Conservation (phyloP, 2,888 invertebrate species). For the Uloborus plumipes region DNA sequence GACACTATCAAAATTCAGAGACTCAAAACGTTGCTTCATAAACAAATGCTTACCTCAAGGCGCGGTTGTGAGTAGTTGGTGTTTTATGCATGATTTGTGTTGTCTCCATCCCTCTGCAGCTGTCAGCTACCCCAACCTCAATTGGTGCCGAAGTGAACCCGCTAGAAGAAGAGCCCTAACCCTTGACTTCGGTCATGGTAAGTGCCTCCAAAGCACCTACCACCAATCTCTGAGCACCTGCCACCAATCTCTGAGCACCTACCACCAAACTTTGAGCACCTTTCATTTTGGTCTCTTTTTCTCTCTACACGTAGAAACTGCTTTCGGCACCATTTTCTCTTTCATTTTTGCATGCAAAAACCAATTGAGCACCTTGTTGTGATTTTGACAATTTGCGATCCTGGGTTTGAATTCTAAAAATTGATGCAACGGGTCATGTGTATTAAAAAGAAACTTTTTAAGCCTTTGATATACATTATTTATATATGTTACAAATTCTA, state of each 20-base stretch:
- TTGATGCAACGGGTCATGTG: too few relatives aligned
- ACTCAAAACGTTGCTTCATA: neutral
- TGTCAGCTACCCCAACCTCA: slow-evolving; percentile 57
- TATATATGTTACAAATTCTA: neutral
- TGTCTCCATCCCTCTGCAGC: slow-evolving; percentile 56
- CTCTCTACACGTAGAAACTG: neutral
- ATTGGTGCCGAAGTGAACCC: slow-evolving; percentile 64
- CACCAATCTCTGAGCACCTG: slow-evolving; percentile 3
- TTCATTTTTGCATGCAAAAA: too few relatives aligned
- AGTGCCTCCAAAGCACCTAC: slow-evolving; percentile 60
- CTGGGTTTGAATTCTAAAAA: too few relatives aligned
- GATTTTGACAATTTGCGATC: too few relatives aligned
- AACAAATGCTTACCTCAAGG: too few relatives aligned
- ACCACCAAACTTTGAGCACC: slow-evolving; percentile 1
- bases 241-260: slow-evolving; percentile 26
- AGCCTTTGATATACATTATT: neutral
- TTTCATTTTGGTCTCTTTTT: neutral
- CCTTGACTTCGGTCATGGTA: slow-evolving; percentile 69
- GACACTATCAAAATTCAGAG: too few relatives aligned
- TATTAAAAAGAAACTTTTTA: too few relatives aligned
- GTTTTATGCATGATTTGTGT: slow-evolving; percentile 52
- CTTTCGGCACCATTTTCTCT: too few relatives aligned
- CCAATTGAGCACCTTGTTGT: too few relatives aligned
- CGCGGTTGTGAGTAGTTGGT: neutral
- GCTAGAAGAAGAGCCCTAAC: slow-evolving; percentile 68